Evolutionary conservation across 2,113 vertebrate species (phyloP).

Genomic region (Falco punctatus): DNA sequence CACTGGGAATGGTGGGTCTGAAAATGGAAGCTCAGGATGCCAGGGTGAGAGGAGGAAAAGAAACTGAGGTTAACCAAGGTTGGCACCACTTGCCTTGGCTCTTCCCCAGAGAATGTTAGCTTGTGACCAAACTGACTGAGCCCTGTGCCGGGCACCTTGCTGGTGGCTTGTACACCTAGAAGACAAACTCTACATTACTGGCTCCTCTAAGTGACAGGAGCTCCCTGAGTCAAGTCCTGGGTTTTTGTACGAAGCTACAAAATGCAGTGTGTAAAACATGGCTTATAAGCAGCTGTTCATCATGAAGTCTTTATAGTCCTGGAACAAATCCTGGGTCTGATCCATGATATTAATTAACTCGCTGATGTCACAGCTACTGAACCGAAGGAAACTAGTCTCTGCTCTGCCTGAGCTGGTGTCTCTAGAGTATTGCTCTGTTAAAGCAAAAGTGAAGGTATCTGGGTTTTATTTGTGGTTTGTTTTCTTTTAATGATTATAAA

Average conservation of each 20-base stretch:
- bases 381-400: background rate
- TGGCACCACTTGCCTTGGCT: background rate
- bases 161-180: background rate
- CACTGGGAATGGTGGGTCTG: background rate
- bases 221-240: background rate
- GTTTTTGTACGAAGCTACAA: background rate
- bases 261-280: background rate
- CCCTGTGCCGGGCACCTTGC: rapidly evolving
- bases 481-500: background rate
- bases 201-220: background rate
- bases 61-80: background rate
- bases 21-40: background rate
- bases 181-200: background rate
- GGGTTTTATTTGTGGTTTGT: background rate
- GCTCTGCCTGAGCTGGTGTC: background rate
- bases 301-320: background rate
- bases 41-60: background rate
- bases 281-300: background rate
- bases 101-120: background rate
- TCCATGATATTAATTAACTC: background rate
- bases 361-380: background rate
- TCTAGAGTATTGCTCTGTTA: background rate
- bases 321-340: background rate
- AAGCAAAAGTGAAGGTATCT: background rate
- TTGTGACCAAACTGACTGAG: background rate